Conservation (phyloP, 2,797 vertebrate species). For the Chlorospingus semifuscus region DNA sequence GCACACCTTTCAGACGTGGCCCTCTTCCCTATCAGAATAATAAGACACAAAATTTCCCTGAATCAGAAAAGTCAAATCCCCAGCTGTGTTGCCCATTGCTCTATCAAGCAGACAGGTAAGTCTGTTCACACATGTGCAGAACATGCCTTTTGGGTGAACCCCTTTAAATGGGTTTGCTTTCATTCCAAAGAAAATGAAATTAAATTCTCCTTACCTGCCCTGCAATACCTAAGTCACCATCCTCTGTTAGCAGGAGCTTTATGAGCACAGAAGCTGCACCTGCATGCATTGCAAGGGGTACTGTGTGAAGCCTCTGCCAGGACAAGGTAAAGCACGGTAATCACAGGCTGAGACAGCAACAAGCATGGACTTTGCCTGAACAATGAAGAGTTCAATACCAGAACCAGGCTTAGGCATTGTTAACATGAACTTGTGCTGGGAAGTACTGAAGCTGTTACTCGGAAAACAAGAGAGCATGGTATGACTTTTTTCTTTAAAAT, state of each 20-base stretch:
- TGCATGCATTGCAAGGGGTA: neutral
- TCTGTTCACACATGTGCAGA: neutral
- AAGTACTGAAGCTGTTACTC: neutral
- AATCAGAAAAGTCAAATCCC: neutral
- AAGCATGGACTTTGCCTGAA: neutral
- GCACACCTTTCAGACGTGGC: neutral
- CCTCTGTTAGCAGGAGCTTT: neutral
- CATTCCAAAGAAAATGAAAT: neutral
- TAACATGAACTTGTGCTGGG: neutral
- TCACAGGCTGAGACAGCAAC: neutral
- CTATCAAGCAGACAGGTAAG: neutral
- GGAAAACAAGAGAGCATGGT: neutral
- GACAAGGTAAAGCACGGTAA: neutral
- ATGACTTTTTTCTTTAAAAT: neutral
- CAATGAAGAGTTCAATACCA: neutral
- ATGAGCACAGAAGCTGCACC: neutral
- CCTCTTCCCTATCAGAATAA: neutral
- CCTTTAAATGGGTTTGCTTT: neutral
- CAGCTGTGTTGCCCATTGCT: neutral
- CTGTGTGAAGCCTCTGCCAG: neutral
- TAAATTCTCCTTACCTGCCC: neutral
- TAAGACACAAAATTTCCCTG: rapidly evolving
- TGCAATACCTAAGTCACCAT: neutral
- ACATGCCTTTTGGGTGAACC: neutral
- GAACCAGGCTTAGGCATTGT: neutral